A percentile compares a stretch with the other conserved stretches of the same genome.
Conservation (phyloP, 1,140 invertebrate genomes). For the Megalopta genalis region DNA sequence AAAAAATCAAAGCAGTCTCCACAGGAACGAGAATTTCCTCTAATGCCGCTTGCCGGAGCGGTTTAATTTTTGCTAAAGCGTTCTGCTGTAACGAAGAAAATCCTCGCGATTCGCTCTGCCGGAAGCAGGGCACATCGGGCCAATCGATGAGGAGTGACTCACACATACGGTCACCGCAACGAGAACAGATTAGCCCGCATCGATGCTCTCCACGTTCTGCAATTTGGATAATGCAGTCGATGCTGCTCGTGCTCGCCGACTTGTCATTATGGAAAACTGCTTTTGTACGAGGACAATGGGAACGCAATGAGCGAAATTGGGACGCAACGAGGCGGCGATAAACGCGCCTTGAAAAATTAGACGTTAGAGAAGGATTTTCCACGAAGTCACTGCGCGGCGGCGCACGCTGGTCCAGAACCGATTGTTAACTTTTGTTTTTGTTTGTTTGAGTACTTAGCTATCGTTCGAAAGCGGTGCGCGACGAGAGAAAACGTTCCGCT, state of each 20-base stretch:
- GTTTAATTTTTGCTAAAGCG: too few species aligned
- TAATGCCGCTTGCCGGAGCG: too few species aligned
- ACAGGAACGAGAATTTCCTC: too few species aligned
- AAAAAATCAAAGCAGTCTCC: too few species aligned
- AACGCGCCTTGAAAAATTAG: constrained; percentile 19
- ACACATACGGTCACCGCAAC: constrained; percentile 10
- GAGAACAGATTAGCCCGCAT: constrained; percentile 2
- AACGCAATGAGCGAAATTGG: constrained; percentile 35
- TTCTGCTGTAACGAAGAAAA: too few species aligned
- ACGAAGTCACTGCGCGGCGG: background rate
- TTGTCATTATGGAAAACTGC: constrained; percentile 62
- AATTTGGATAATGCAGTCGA: constrained; percentile 47
- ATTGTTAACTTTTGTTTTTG: too few species aligned
- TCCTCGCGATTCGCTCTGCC: too few species aligned
- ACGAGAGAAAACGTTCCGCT: background rate
- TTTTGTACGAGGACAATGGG: constrained; percentile 43
- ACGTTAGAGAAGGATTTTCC: background rate
- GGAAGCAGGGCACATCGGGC: background rate
- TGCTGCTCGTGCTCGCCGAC: constrained; percentile 38
- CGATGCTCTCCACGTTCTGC: constrained; percentile 13
- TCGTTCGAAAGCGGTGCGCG: too few species aligned
- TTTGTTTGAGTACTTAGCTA: too few species aligned
- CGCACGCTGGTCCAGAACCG: too few species aligned
- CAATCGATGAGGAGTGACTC: background rate
- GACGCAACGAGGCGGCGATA: constrained; percentile 22